Conservation (phyloP, 2,888 invertebrate genomes). For the Buathra laborator region DNA sequence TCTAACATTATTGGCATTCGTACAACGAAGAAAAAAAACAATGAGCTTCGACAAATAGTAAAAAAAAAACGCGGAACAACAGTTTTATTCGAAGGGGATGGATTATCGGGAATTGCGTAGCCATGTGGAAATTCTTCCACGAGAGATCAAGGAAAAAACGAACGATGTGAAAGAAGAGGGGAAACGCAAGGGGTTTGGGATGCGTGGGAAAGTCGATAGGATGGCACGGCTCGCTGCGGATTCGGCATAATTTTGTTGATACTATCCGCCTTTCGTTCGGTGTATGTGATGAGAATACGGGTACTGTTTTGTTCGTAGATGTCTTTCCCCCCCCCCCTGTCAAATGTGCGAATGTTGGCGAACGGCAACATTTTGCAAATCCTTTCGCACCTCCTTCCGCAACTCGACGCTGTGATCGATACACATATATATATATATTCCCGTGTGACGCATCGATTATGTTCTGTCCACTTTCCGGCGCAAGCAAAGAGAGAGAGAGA, state of each 20-base stretch:
- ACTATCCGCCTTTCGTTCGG: constrained; percentile 12
- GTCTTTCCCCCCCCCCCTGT: background rate
- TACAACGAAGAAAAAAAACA: constrained; percentile 31
- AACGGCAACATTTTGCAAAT: background rate
- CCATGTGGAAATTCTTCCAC: constrained; percentile 46
- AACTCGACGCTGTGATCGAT: background rate
- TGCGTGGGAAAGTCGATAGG: constrained; percentile 39
- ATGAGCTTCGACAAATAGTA: constrained; percentile 58
- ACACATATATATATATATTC: constrained; percentile 7
- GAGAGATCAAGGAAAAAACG: constrained; percentile 31
- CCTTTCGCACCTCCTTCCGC: background rate
- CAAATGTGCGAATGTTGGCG: background rate
- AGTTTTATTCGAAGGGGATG: constrained; percentile 22
- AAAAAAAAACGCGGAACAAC: constrained; percentile 53
- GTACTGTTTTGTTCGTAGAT: background rate
- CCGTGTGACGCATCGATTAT: constrained; percentile 47
- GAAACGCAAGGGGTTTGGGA: background rate
- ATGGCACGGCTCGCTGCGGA: constrained; percentile 28
- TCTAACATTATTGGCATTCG: background rate
- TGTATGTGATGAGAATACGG: constrained; percentile 4
- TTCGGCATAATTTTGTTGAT: constrained; percentile 57
- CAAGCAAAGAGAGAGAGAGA: background rate
- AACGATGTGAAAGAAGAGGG: background rate
- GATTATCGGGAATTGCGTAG: constrained; percentile 37
- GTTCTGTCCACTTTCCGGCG: background rate